Conservation (phyloP, 2,113 vertebrate species). For the Gallinago paraguaiae region DNA sequence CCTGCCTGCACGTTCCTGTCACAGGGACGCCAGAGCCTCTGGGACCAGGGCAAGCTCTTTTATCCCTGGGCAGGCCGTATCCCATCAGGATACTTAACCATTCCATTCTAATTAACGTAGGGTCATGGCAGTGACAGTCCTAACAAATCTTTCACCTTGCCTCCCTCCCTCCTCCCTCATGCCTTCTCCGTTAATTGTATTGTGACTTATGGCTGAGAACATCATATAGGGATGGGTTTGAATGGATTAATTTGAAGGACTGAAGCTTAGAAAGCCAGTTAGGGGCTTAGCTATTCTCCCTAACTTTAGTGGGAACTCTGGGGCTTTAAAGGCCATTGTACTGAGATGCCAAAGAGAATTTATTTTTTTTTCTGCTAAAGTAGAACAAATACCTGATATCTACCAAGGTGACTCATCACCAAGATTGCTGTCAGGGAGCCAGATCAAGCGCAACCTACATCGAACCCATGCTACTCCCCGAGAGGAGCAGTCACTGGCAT, state of each 20-base stretch:
- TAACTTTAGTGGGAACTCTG: not conserved
- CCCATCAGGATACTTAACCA: not conserved
- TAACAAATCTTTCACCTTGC: not conserved
- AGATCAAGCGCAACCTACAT: not conserved
- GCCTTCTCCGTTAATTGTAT: not conserved
- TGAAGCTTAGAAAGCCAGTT: constrained; percentile 42
- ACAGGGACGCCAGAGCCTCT: not conserved
- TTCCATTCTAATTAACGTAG: not conserved
- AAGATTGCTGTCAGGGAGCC: not conserved
- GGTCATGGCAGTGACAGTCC: not conserved
- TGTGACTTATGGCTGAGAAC: constrained; percentile 1
- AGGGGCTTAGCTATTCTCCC: constrained; percentile 27
- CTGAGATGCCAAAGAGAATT: not conserved
- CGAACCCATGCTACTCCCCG: rapidly evolving
- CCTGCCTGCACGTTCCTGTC: not conserved
- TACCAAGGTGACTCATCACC: not conserved
- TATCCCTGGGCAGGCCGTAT: not conserved
- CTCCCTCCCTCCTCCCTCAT: not conserved
- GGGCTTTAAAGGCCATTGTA: not conserved
- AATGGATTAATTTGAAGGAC: constrained; percentile 42
- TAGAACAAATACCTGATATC: not conserved
- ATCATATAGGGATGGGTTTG: constrained; percentile 18
- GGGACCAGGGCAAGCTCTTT: not conserved
- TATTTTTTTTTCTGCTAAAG: not conserved
- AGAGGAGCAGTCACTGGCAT: not conserved